These are phyloP conservation scores for Tineola bisselliella DNA, from an alignment of 2,888 invertebrate species.

Conservation along the genomic window DNA sequence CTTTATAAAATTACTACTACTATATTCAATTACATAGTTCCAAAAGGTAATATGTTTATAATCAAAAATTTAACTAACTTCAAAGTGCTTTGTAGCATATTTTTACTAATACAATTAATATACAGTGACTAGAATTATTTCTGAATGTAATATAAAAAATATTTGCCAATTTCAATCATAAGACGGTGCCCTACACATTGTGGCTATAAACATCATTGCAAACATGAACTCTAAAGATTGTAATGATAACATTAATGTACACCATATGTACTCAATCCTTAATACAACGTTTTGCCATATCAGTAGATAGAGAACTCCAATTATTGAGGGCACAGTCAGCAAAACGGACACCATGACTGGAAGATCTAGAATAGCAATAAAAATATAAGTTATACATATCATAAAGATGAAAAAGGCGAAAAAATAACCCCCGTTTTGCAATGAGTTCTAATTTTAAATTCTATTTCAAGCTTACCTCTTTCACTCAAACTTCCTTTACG, in stretches of 20 bases:
- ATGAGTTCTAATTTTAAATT: neutral
- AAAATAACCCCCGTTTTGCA: neutral
- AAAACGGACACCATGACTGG: slow-evolving; percentile 85
- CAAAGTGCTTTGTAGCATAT: too few species aligned
- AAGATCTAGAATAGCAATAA: slow-evolving; percentile 67
- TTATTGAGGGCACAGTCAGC: slow-evolving; percentile 84
- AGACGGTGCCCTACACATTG: slow-evolving; percentile 70
- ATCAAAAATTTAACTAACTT: too few species aligned
- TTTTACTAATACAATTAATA: too few species aligned
- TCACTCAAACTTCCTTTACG: slow-evolving; percentile 88
- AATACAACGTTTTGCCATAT: slow-evolving; percentile 88
- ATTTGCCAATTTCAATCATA: slow-evolving; percentile 49
- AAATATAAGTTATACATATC: too few species aligned
- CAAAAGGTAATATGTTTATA: too few species aligned
- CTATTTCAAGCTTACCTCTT: slow-evolving; percentile 54
- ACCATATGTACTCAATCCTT: slow-evolving; percentile 87
- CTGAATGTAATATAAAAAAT: too few species aligned
- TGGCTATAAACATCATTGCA: slow-evolving; percentile 77
- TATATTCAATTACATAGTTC: too few species aligned
- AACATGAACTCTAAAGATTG: slow-evolving; percentile 84
- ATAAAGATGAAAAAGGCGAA: too few species aligned
- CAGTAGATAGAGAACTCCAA: slow-evolving; percentile 86
- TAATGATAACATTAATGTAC: slow-evolving; percentile 84
- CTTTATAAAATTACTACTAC: too few species aligned
- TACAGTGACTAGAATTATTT: too few species aligned